Conservation (phyloP, 2,888 invertebrate genomes). For the Tinea semifulvella region DNA sequence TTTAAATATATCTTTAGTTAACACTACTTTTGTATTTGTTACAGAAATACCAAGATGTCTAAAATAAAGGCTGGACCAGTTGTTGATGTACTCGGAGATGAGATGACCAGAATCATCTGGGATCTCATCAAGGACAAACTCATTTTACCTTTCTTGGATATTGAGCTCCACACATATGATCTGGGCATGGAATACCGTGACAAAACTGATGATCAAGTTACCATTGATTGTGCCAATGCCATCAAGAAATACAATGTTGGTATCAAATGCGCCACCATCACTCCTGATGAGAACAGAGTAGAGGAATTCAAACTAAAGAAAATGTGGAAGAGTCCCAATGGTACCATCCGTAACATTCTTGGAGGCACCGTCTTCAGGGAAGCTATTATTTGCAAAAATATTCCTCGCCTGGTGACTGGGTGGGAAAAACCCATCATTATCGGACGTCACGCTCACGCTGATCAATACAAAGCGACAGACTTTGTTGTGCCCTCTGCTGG, state of each 20-base stretch:
- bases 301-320: constrained; percentile 88
- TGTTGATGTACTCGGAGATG: constrained; percentile 93
- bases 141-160: constrained; percentile 94
- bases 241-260: constrained; percentile 97
- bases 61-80: constrained; percentile 87
- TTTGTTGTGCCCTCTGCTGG: constrained; percentile 94
- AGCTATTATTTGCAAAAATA: constrained; percentile 90
- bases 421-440: constrained; percentile 98
- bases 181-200: constrained; percentile 96
- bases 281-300: constrained; percentile 96
- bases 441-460: constrained; percentile 97
- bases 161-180: constrained; percentile 93
- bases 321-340: constrained; percentile 93
- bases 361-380: constrained; percentile 87
- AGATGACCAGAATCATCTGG: constrained; percentile 98
- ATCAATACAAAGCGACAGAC: constrained; percentile 97
- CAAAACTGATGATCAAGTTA: constrained; percentile 93
- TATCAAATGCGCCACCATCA: constrained; percentile 98
- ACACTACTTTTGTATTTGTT: constrained; percentile 21
- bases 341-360: constrained; percentile 87
- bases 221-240: constrained; percentile 96
- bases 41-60: constrained; percentile 46
- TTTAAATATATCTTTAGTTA: constrained; percentile 14
- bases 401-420: constrained; percentile 92
- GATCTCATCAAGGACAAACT: constrained; percentile 97